Percentiles rank a stretch among this genome's conserved stretches.
Evolutionary conservation across 2,113 vertebrate species (phyloP).

Genomic region (Oryzias javanicus): DNA sequence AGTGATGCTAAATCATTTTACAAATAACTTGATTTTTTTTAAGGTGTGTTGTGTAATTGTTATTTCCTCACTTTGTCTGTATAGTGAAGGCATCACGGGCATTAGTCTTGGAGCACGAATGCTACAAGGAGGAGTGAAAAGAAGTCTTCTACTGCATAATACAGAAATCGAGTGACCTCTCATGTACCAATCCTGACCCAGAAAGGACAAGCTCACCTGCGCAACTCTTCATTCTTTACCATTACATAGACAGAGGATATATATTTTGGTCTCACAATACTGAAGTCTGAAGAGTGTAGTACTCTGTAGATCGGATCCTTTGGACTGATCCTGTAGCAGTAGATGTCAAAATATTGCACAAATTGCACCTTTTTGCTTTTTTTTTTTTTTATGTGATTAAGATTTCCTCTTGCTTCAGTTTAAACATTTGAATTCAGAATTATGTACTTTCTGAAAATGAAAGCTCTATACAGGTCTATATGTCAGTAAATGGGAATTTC

Average conservation of each 20-base stretch:
- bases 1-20: background rate
- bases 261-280: slow-evolving; percentile 40
- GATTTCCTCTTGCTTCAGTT: slow-evolving; percentile 40
- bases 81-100: slow-evolving; percentile 60
- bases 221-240: slow-evolving; percentile 22
- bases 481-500: slow-evolving; percentile 46
- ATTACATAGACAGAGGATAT: slow-evolving; percentile 24
- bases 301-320: slow-evolving; percentile 33
- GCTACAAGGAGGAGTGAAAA: slow-evolving; percentile 70
- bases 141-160: slow-evolving; percentile 63
- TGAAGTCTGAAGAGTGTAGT: slow-evolving; percentile 54
- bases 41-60: background rate
- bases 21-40: background rate
- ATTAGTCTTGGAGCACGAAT: slow-evolving; percentile 68
- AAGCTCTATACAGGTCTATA: slow-evolving; percentile 31
- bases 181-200: slow-evolving; percentile 5
- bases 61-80: slow-evolving; percentile 16
- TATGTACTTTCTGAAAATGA: slow-evolving; percentile 26
- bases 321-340: slow-evolving; percentile 58
- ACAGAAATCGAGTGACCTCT: slow-evolving; percentile 66
- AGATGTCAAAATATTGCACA: slow-evolving; percentile 61
- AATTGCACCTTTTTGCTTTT: slow-evolving; percentile 66
- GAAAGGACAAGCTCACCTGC: slow-evolving; percentile 18
- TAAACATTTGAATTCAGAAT: slow-evolving; percentile 37
- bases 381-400: slow-evolving; percentile 48